Percentiles rank a stretch among this genome's conserved stretches.
These are phyloP conservation scores for Rhinoderma darwinii DNA, from an alignment of 2,113 vertebrate species.

Conservation along the genomic window DNA sequence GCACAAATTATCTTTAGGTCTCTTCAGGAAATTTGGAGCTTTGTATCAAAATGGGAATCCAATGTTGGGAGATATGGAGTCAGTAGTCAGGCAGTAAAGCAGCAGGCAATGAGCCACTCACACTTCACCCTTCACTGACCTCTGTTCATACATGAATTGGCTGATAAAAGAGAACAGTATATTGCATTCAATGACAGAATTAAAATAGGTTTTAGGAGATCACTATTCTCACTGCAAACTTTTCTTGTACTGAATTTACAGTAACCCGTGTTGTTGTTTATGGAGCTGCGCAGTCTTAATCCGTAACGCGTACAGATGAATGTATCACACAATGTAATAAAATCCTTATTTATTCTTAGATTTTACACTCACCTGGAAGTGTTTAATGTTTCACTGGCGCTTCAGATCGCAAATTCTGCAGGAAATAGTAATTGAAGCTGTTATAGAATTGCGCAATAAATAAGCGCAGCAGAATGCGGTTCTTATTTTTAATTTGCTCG, in stretches of 20 bases:
- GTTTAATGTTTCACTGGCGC: neutral
- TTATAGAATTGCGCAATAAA: neutral
- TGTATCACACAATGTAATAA: neutral
- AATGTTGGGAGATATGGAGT: no score
- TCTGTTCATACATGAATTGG: neutral
- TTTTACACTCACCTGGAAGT: neutral
- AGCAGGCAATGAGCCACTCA: no score
- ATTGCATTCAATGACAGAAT: neutral
- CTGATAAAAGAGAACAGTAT: neutral
- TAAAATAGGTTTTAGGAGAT: neutral
- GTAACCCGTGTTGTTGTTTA: neutral
- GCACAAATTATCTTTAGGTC: neutral
- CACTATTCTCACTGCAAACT: no score
- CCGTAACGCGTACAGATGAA: neutral
- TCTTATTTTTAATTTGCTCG: neutral
- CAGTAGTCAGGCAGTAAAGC: no score
- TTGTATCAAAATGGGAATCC: neutral
- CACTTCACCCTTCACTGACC: no score
- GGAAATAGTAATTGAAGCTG: neutral
- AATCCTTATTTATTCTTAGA: neutral
- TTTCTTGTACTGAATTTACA: neutral
- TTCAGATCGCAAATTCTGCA: conserved; percentile 3
- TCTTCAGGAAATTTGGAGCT: neutral
- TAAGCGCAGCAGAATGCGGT: neutral
- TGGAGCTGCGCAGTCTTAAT: no score